Evolutionary conservation across 2,797 vertebrate genomes (phyloP), one percentile per base, ranked within the genome.

Genomic region (Acipenser transmontanus): DNA sequence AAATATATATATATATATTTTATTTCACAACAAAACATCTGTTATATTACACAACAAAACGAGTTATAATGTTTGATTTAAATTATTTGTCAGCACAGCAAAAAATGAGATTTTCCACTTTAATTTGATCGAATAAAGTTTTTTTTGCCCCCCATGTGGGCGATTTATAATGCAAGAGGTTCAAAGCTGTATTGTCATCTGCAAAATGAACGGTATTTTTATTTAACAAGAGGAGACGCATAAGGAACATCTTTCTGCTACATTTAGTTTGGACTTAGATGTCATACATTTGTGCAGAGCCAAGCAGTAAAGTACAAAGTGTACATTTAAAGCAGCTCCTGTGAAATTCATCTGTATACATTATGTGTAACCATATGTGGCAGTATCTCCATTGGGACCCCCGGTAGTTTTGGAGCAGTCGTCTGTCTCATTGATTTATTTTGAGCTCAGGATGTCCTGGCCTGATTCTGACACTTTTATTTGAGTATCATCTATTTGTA

Each of bases 61-160:
- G 51, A 57, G 47, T 52, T 57, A 34, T 54, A 52, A 64, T 52
- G 71, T 50, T 73, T 83, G 80, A 84, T 82, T 17, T 17, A 75
- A 82, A 82, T 80, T 73, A 67, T 72, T 73, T 80, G 81, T 80
- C 80, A 70, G 69, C 1, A 59, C 13, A 0, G 65, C 74, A 47
- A n/a, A 62, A 66, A 56, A 9, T 54, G 59, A 56, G 57, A 63
- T 65, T 61, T 51, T 47, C 56, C 34, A 48, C 14, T 59, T 47
- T 66, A 56, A 56, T 62, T 66, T 66, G 17, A 61, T 62, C 48
- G 13, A 17, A 62, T 67, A 66, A 60, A 66, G 62, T 51, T 13
- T 49, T 62, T 17, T 66, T 17, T 17, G 14, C 20, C 20, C 52
- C 52, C 61, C 7, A 34, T 13, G 6, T 47, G 64, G 47, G 66